A percentile compares a stretch with the other conserved stretches of the same genome.
Evolutionary conservation across 2,888 invertebrate genomes (phyloP).

Genomic region (Mythimna pallens): DNA sequence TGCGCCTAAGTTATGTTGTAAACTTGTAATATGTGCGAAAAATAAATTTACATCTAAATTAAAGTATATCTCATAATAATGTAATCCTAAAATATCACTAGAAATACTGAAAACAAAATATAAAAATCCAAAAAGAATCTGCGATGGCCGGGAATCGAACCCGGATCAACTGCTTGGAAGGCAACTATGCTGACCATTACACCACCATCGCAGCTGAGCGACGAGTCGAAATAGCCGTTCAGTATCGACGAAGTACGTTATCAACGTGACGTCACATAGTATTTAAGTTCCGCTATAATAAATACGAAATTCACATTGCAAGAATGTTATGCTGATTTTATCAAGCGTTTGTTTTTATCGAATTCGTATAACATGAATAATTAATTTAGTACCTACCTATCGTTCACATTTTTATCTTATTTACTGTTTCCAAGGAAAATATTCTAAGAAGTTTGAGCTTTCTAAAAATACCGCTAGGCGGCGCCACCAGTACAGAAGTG

Average conservation of each 20-base stretch:
- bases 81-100: background rate
- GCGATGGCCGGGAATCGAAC: slow-evolving; percentile 90
- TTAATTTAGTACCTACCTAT: background rate
- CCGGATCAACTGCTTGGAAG: slow-evolving; percentile 90
- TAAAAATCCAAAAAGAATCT: slow-evolving; percentile 76
- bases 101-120: slow-evolving; percentile 3
- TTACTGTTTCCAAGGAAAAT: background rate
- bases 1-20: slow-evolving; percentile 31
- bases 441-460: slow-evolving; percentile 1
- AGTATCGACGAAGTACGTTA: background rate
- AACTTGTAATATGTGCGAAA: slow-evolving; percentile 6
- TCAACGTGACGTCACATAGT: slow-evolving; percentile 4
- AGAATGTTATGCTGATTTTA: slow-evolving; percentile 15
- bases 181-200: slow-evolving; percentile 90
- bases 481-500: slow-evolving; percentile 15
- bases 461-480: slow-evolving; percentile 14
- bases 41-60: slow-evolving; percentile 5
- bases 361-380: slow-evolving; percentile 8
- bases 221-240: slow-evolving; percentile 23
- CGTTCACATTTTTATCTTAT: background rate
- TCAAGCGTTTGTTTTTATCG: slow-evolving; percentile 3
- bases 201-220: slow-evolving; percentile 82
- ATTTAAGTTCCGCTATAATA: slow-evolving; percentile 6
- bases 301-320: background rate
- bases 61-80: background rate